Conservation (phyloP, 1,140 invertebrate genomes). For the Adoxophyes honmai region DNA sequence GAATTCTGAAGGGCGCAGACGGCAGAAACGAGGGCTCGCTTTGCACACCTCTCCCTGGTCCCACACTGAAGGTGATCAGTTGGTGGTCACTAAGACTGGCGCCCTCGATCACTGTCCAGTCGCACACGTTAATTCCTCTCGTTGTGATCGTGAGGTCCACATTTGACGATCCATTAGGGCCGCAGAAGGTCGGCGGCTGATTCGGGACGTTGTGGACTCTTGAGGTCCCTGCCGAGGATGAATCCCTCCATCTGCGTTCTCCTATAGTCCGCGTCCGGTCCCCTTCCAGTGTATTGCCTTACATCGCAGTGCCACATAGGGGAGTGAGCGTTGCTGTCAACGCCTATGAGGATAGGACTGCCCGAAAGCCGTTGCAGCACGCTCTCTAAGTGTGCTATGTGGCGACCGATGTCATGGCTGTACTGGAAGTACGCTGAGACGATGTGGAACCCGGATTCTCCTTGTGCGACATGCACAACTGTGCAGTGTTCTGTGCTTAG, state of each 20-base stretch:
- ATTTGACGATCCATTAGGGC: constrained; percentile 24
- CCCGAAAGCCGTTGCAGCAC: constrained; percentile 8
- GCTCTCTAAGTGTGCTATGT: constrained; percentile 17
- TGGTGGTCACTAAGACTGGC: constrained; percentile 31
- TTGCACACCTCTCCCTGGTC: neutral
- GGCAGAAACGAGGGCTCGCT: too few relatives aligned
- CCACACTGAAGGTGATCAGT: constrained; percentile 20
- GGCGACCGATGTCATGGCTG: constrained; percentile 14
- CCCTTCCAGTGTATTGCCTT: constrained; percentile 6
- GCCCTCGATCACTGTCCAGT: constrained; percentile 25
- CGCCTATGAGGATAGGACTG: neutral
- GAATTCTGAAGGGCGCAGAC: neutral
- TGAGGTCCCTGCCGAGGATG: neutral
- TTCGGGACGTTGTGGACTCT: constrained; percentile 14
- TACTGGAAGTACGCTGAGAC: constrained; percentile 27
- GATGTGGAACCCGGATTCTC: neutral
- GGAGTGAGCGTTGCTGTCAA: constrained; percentile 33
- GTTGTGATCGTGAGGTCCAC: constrained; percentile 27
- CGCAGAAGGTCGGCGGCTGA: constrained; percentile 27
- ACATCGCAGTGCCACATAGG: constrained; percentile 27
- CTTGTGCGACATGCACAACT: neutral
- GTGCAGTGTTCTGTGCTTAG: constrained; percentile 15
- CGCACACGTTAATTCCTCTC: neutral
- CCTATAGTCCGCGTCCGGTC: neutral
- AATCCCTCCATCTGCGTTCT: constrained; percentile 23